Base-by-base conservation (phyloP, 2,888 invertebrate species). In the Panopea generosa region DNA sequence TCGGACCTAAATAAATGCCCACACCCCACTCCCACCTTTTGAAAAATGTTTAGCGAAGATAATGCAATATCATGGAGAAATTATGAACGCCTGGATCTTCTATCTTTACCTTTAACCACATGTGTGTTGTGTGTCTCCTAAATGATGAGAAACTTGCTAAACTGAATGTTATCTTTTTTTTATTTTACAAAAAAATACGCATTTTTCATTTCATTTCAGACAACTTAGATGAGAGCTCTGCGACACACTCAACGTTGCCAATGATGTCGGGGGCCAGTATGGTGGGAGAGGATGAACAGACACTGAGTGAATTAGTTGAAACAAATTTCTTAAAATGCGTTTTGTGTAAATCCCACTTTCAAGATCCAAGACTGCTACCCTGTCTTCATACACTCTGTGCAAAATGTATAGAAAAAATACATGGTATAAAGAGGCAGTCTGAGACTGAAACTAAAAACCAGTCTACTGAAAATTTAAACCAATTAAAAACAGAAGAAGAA, bases 381-480 rank as follows among this genome's bases (percentile, higher is more conserved):
- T 91, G 91, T 73, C 84, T 91, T 9, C 90, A 91, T 78, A 84
- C 86, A 22, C 79, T 89, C 61, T 91, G 91, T 65, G 56, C 65
- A 2, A 57, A 77, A 27, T 90, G 90, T 69, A 77, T 89, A n/a
- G 50, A 72, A 24, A 24, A 57, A 18, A 29, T 76, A 11, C 45
- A 65, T 29, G 61, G 57, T 9, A 40, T 62, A 29, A 56, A 60
- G 45, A 73, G 49, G 43, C 73, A 73, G 70, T 60, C 76, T 29
- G 22, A 45, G 57, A 9, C n/a, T 43, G n/a, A 33, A 40, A 27
- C 24, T 27, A 24, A 38, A 3, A 52, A 56, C 55, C 60, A 52
- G 50, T 38, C 29, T 27, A 38, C 16, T 40, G 16, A 45, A 26
- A 49, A 60, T 49, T 26, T 40, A 18, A 11, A 53, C 40, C 24